These are phyloP conservation scores for Chelmon rostratus DNA, from an alignment of 2,797 vertebrate genomes.

Conservation along the genomic window DNA sequence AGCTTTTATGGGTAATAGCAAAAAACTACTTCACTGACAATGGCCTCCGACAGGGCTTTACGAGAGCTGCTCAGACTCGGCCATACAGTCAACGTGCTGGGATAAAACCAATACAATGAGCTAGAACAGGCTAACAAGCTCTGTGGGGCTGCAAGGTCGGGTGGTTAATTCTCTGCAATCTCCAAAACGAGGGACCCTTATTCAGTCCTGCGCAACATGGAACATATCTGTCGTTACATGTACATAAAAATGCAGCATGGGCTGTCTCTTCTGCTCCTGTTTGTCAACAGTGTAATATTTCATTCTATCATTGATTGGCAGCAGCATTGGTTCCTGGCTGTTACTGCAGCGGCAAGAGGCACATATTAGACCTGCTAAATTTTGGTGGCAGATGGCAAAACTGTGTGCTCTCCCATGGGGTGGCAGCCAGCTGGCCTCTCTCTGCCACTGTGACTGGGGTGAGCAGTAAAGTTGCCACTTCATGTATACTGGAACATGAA, in stretches of 20 bases:
- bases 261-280: conserved; percentile 14
- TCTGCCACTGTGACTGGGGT: conserved; percentile 57
- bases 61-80: conserved; percentile 4
- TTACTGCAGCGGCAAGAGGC: conserved; percentile 68
- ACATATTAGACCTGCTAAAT: conserved; percentile 73
- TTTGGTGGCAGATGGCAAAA: conserved; percentile 80
- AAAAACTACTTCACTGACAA: not conserved
- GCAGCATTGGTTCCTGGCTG: conserved; percentile 61
- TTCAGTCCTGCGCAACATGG: not conserved
- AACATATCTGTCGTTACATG: not conserved
- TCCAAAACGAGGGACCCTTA: not conserved
- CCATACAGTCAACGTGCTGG: not conserved
- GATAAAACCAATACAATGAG: conserved; percentile 21
- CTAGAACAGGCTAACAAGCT: conserved; percentile 2
- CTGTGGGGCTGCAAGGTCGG: not conserved
- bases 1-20: conserved; percentile 27
- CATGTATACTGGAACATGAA: conserved; percentile 57
- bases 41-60: not conserved
- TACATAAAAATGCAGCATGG: not conserved
- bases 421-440: conserved; percentile 74
- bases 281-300: conserved; percentile 58
- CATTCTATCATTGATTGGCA: conserved; percentile 70
- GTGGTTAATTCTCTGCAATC: not conserved
- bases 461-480: conserved; percentile 63
- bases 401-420: conserved; percentile 75